Evolutionary conservation across 2,797 vertebrate species (phyloP).

Genomic region (Meda fulgida): DNA sequence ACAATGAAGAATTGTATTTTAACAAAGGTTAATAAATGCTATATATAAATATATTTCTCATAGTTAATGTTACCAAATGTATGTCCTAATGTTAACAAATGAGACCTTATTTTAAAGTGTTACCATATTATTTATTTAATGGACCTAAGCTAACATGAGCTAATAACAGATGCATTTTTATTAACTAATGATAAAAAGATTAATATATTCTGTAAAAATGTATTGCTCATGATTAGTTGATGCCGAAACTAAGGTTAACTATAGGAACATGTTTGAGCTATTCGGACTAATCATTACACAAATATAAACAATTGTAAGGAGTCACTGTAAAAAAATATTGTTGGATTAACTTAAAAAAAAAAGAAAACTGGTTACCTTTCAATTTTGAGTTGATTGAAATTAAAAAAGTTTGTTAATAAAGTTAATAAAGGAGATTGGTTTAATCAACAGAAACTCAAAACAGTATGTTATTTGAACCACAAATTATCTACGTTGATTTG

Average conservation of each 20-base stretch:
- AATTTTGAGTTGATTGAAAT: background rate
- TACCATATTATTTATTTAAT: background rate
- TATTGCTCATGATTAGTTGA: background rate
- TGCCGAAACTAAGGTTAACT: background rate
- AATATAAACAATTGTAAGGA: background rate
- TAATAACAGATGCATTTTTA: background rate
- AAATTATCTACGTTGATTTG: background rate
- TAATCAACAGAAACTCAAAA: background rate
- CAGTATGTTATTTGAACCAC: background rate
- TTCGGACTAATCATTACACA: background rate
- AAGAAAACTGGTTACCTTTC: background rate
- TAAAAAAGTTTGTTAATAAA: background rate
- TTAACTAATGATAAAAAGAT: background rate
- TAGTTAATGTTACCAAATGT: background rate
- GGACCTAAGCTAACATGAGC: background rate
- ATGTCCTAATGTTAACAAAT: background rate
- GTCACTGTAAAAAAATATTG: background rate
- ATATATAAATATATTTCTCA: background rate
- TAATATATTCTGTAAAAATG: background rate
- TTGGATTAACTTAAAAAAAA: background rate
- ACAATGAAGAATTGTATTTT: background rate
- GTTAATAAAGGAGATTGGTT: background rate
- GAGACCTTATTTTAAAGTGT: background rate
- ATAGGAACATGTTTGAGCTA: too few relatives aligned
- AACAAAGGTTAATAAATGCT: background rate